Evolutionary conservation across 2,888 invertebrate genomes (phyloP).

Genomic region (Pristionchus arcanus): DNA sequence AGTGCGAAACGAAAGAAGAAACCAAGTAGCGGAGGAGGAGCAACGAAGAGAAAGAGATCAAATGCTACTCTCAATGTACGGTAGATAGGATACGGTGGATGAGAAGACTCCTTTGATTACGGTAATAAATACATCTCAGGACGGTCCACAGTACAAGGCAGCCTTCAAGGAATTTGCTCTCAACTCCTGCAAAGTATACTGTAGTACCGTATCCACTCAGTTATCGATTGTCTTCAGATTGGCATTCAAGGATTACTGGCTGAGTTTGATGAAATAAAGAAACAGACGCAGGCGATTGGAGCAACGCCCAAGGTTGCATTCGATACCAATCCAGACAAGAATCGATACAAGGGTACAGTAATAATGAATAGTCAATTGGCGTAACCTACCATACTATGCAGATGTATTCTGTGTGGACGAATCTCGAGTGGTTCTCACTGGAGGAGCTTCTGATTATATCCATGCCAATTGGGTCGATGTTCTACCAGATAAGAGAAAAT

Average conservation of each 20-base stretch:
- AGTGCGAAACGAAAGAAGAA: slow-evolving; percentile 24
- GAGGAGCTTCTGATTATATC: slow-evolving; percentile 65
- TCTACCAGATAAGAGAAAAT: slow-evolving; percentile 59
- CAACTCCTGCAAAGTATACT: slow-evolving; percentile 10
- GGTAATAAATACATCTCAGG: not conserved
- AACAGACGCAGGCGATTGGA: slow-evolving; percentile 62
- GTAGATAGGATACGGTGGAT: not conserved
- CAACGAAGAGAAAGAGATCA: slow-evolving; percentile 2
- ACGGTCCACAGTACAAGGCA: slow-evolving; percentile 25
- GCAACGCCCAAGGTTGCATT: slow-evolving; percentile 64
- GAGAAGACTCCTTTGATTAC: not conserved
- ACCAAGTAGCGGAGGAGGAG: not conserved
- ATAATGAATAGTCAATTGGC: not conserved
- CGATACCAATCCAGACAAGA: slow-evolving; percentile 67
- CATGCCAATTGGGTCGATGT: slow-evolving; percentile 73
- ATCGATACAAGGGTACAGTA: slow-evolving; percentile 69
- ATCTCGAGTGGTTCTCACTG: slow-evolving; percentile 64
- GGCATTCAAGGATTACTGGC: slow-evolving; percentile 59
- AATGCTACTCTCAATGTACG: slow-evolving; percentile 26
- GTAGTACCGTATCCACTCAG: not conserved
- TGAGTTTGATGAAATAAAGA: slow-evolving; percentile 59
- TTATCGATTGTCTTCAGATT: slow-evolving; percentile 25
- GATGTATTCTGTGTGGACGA: slow-evolving; percentile 73
- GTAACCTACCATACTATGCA: not conserved
- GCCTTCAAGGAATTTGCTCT: slow-evolving; percentile 42